Conservation (phyloP, 2,113 vertebrate species). For the Agelaius tricolor region DNA sequence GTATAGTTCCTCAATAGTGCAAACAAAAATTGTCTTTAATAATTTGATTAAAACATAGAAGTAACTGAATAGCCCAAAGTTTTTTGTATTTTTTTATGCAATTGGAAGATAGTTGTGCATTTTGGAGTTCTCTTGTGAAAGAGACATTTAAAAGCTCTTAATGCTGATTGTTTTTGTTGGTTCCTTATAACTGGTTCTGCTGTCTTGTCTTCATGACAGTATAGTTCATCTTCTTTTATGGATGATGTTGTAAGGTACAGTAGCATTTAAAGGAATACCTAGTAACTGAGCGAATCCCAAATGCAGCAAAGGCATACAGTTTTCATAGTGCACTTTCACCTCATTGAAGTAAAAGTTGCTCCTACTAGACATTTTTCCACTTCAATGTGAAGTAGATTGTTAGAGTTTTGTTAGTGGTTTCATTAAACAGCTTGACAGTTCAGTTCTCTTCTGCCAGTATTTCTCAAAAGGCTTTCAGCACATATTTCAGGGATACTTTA, state of each 20-base stretch:
- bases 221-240: constrained; percentile 59
- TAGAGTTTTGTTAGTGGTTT: constrained; percentile 76
- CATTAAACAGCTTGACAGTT: constrained; percentile 68
- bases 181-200: constrained; percentile 61
- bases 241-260: constrained; percentile 63
- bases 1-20: constrained; percentile 74
- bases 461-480: constrained; percentile 62
- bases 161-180: constrained; percentile 60
- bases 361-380: constrained; percentile 75
- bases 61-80: constrained; percentile 44
- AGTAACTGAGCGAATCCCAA: constrained; percentile 58
- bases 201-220: constrained; percentile 42
- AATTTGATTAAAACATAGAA: constrained; percentile 67
- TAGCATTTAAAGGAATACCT: constrained; percentile 64
- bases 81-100: constrained; percentile 1
- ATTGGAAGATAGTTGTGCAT: constrained; percentile 71
- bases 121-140: constrained; percentile 67
- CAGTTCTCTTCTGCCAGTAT: constrained; percentile 67
- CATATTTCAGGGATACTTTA: constrained; percentile 45
- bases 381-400: constrained; percentile 84
- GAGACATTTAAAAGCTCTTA: constrained; percentile 65
- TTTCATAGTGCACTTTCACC: constrained; percentile 76
- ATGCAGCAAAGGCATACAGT: constrained; percentile 71
- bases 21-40: constrained; percentile 72
- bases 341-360: constrained; percentile 77